A percentile compares a stretch with the other conserved stretches of the same genome.
Evolutionary conservation across 2,888 invertebrate genomes (phyloP).

Genomic region (Noctua janthe): DNA sequence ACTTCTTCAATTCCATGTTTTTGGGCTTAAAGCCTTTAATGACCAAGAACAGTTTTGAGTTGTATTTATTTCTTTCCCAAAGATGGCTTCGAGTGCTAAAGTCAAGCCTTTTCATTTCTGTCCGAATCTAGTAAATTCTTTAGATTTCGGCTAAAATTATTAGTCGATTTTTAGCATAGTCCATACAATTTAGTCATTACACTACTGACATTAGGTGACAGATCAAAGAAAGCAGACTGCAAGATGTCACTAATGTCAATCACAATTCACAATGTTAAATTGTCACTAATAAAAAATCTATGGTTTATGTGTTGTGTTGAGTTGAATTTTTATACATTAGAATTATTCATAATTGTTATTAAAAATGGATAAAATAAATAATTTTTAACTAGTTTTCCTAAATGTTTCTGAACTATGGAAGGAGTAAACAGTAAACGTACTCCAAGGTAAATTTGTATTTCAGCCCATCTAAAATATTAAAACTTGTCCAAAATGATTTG

Average conservation of each 20-base stretch:
- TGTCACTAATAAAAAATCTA: background rate
- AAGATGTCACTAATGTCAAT: background rate
- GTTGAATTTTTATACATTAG: background rate
- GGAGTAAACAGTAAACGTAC: slow-evolving; percentile 75
- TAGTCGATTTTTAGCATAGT: slow-evolving; percentile 5
- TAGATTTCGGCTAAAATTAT: background rate
- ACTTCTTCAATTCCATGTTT: background rate
- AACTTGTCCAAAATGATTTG: slow-evolving; percentile 11
- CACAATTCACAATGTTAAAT: background rate
- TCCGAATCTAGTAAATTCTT: background rate
- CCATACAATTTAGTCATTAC: background rate
- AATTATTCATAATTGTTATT: background rate
- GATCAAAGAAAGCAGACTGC: background rate
- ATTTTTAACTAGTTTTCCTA: background rate
- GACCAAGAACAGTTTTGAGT: background rate
- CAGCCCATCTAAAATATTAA: background rate
- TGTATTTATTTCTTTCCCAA: background rate
- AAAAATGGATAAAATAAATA: background rate
- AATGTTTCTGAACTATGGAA: slow-evolving; percentile 72
- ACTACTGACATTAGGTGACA: background rate
- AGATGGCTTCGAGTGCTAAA: background rate
- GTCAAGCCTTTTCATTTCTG: background rate
- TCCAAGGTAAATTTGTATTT: slow-evolving; percentile 73
- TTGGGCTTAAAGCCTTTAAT: background rate
- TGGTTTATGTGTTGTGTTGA: background rate